These are phyloP conservation scores for Panthera uncia DNA, from an alignment of 2,113 vertebrate species.

Conservation along the genomic window DNA sequence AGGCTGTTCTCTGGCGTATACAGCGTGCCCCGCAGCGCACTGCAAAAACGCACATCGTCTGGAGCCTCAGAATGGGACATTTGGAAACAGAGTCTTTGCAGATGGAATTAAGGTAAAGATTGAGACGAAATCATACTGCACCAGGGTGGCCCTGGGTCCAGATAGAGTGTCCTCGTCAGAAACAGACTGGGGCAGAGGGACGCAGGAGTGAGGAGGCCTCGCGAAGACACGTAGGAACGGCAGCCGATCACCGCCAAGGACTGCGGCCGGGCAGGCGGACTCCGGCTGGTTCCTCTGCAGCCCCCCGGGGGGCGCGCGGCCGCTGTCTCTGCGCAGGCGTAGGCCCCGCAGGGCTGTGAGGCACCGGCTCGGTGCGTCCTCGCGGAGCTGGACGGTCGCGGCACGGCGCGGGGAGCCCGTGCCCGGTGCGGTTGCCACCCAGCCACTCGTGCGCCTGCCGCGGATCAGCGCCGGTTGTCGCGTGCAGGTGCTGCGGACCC, in stretches of 20 bases:
- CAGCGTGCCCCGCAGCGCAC: accelerated
- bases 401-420: too few relatives aligned
- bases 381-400: neutral
- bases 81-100: neutral
- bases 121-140: neutral
- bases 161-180: accelerated
- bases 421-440: accelerated
- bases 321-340: too few relatives aligned
- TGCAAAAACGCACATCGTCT: accelerated
- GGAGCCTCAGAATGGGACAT: accelerated
- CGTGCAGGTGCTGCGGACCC: neutral
- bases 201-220: accelerated
- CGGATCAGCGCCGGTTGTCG: neutral
- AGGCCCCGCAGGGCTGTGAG: too few relatives aligned
- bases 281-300: too few relatives aligned
- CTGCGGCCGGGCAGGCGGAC: too few relatives aligned
- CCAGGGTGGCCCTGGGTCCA: accelerated
- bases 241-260: too few relatives aligned
- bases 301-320: too few relatives aligned
- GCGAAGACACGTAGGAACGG: accelerated
- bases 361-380: accelerated
- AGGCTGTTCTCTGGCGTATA: accelerated
- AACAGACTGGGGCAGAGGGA: neutral
- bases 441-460: neutral
- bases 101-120: neutral